Evolutionary conservation across 2,113 vertebrate species (phyloP).

Genomic region (Semnornis frantzii): DNA sequence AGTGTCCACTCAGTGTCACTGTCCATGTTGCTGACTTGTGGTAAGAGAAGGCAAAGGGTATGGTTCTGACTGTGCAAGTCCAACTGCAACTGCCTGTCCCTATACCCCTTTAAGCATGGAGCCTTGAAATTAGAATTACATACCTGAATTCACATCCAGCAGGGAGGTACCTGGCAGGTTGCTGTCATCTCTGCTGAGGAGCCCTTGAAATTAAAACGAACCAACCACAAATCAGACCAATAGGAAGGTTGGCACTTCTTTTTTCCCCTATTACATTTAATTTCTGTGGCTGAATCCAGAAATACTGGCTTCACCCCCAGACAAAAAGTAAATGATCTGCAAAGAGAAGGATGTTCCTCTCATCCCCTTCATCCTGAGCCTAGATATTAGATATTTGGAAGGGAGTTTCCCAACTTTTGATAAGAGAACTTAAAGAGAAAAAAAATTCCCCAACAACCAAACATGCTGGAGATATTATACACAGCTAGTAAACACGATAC

Average conservation of each 20-base stretch:
- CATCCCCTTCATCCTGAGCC: neutral
- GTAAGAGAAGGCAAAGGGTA: neutral
- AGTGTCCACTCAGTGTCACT: too few species aligned
- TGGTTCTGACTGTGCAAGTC: neutral
- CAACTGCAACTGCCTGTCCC: neutral
- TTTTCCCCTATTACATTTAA: too few species aligned
- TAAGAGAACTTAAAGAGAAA: neutral
- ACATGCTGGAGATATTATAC: neutral
- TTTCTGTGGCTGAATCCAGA: too few species aligned
- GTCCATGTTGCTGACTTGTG: neutral
- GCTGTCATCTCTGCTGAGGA: neutral
- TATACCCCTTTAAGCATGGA: neutral
- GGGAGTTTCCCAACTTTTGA: neutral
- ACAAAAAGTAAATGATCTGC: slow-evolving; percentile 23
- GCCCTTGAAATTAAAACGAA: slow-evolving; percentile 18
- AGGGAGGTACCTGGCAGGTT: neutral
- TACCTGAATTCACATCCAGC: neutral
- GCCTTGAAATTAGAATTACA: neutral
- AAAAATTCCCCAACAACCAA: neutral
- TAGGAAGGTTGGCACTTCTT: slow-evolving; percentile 29
- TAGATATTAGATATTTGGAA: neutral
- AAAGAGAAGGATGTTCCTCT: neutral
- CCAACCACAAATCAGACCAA: slow-evolving; percentile 17
- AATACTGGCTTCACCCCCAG: slow-evolving; percentile 27
- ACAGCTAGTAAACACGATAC: neutral